A percentile compares a stretch with the other conserved stretches of the same genome.
Conservation (phyloP, 2,113 vertebrate species). For the Cyanocitta stelleri region DNA sequence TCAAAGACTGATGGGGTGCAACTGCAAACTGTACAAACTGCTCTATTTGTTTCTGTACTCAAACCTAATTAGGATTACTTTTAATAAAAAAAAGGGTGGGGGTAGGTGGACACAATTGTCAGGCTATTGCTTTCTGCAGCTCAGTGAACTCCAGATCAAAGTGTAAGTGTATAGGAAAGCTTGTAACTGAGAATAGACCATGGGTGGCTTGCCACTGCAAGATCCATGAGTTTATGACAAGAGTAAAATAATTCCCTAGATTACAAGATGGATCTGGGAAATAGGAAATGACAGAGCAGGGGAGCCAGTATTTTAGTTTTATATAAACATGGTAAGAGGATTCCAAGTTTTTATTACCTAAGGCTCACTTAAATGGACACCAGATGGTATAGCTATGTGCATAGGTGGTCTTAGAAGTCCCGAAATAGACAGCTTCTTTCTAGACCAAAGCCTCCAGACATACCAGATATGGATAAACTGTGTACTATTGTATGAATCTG, state of each 20-base stretch:
- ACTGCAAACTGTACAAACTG: background rate
- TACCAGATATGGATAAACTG: background rate
- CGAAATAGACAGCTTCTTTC: background rate
- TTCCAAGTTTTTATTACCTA: background rate
- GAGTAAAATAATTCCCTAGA: background rate
- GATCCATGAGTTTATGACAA: background rate
- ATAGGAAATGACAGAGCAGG: background rate
- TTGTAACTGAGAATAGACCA: background rate
- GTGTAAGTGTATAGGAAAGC: background rate
- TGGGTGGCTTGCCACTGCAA: background rate
- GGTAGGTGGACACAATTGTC: background rate
- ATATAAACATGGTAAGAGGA: background rate
- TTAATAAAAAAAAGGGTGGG: accelerated
- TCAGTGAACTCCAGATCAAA: background rate
- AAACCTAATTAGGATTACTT: background rate
- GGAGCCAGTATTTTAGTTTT: background rate
- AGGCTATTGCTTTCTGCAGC: background rate
- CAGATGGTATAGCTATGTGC: background rate
- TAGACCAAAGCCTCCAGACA: background rate
- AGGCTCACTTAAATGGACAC: background rate
- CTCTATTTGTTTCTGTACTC: background rate
- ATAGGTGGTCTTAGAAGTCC: background rate
- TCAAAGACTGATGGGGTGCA: background rate
- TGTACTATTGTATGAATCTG: background rate
- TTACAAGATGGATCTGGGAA: background rate